These are phyloP conservation scores for Coreoperca whiteheadi DNA, from an alignment of 2,113 vertebrate genomes.

Conservation along the genomic window DNA sequence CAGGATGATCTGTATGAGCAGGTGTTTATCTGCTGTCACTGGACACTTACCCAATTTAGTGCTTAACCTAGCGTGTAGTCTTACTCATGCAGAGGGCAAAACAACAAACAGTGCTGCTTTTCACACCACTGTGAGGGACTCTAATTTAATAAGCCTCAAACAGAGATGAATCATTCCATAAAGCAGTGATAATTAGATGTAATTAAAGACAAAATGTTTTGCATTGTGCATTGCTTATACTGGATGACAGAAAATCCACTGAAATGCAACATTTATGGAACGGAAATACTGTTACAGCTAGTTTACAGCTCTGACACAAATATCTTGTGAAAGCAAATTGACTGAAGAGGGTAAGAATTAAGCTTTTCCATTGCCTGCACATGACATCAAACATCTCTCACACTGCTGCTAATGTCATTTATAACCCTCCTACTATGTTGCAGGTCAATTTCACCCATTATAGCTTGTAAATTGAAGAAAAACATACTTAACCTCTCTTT, in stretches of 20 bases:
- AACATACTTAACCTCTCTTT: constrained; percentile 50
- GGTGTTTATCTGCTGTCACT: constrained; percentile 76
- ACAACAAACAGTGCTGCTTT: constrained; percentile 55
- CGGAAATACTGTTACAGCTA: constrained; percentile 19
- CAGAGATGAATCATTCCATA: constrained; percentile 59
- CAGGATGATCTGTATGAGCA: constrained; percentile 78
- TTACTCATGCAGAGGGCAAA: constrained; percentile 66
- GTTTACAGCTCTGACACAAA: constrained; percentile 50
- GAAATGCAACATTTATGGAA: constrained; percentile 28
- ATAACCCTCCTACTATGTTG: constrained; percentile 43
- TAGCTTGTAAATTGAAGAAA: constrained; percentile 38
- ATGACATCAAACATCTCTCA: constrained; percentile 47
- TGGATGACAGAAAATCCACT: constrained; percentile 20
- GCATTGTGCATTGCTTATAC: constrained; percentile 37
- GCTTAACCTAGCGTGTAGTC: constrained; percentile 72
- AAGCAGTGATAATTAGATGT: constrained; percentile 59
- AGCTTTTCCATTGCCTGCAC: constrained; percentile 45
- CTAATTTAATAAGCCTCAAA: constrained; percentile 62
- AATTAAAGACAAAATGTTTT: constrained; percentile 58
- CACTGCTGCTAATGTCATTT: constrained; percentile 27
- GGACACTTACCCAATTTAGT: constrained; percentile 81
- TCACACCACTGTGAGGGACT: constrained; percentile 41
- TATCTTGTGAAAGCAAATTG: constrained; percentile 40
- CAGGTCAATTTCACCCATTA: constrained; percentile 52
- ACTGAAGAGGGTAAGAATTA: constrained; percentile 13